phyloP scores from a whole-genome alignment of 1,140 invertebrate genomes.

The Meloidogyne exigua region DNA sequence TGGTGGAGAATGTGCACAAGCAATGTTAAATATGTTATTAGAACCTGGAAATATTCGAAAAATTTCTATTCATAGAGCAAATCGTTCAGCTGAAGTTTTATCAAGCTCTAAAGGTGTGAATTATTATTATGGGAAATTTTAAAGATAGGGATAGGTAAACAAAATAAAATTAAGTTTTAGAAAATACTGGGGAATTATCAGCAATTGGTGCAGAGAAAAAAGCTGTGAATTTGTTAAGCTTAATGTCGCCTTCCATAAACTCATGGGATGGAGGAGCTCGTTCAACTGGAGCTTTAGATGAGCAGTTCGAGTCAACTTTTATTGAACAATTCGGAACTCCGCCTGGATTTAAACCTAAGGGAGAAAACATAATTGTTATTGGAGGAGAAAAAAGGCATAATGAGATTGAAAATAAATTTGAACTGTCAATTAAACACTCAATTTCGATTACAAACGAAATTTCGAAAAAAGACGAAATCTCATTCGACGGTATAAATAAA shows the following conservation, averaged over 20 bases:
- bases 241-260: background rate
- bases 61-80: background rate
- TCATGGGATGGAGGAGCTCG: background rate
- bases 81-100: constrained; percentile 10
- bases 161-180: background rate
- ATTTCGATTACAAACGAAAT: background rate
- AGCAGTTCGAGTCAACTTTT: background rate
- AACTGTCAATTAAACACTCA: background rate
- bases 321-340: background rate
- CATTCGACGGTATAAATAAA: background rate
- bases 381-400: background rate
- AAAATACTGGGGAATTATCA: background rate
- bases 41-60: constrained; percentile 24
- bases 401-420: background rate
- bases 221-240: background rate
- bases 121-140: background rate
- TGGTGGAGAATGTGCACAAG: background rate
- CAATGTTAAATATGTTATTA: constrained; percentile 14
- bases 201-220: background rate
- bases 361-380: background rate
- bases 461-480: background rate
- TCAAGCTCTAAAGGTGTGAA: background rate
- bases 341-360: background rate
- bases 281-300: constrained; percentile 13
- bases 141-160: too few relatives aligned